These are phyloP conservation scores for Eumerus sabulonum DNA, from an alignment of 2,888 invertebrate species.

Conservation along the genomic window DNA sequence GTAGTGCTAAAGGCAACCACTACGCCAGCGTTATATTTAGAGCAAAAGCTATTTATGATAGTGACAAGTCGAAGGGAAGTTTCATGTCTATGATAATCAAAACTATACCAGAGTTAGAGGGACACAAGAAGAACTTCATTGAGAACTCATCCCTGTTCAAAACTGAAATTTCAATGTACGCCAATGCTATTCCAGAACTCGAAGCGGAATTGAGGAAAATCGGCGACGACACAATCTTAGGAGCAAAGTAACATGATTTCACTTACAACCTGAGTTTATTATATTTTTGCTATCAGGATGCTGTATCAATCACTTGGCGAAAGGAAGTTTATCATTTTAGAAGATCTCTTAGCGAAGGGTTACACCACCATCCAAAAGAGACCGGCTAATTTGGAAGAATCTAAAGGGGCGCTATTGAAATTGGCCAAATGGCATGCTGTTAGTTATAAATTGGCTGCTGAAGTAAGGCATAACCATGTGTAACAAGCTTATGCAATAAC, in stretches of 20 bases:
- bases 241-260: slow-evolving; percentile 49
- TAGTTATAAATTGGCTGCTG: slow-evolving; percentile 57
- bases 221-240: slow-evolving; percentile 69
- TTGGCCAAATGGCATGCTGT: slow-evolving; percentile 72
- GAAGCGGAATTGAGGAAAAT: slow-evolving; percentile 69
- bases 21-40: slow-evolving; percentile 73
- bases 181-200: slow-evolving; percentile 71
- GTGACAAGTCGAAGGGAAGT: background rate
- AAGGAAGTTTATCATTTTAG: slow-evolving; percentile 35
- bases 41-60: slow-evolving; percentile 33
- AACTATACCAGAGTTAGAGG: slow-evolving; percentile 73
- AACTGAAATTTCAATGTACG: slow-evolving; percentile 73
- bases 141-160: slow-evolving; percentile 69
- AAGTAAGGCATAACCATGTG: slow-evolving; percentile 1
- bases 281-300: background rate
- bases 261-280: background rate
- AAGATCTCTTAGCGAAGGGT: slow-evolving; percentile 10
- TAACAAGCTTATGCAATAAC: background rate
- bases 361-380: slow-evolving; percentile 33
- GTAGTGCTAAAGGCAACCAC: slow-evolving; percentile 70
- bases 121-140: slow-evolving; percentile 71
- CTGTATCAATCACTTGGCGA: background rate
- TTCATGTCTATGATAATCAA: slow-evolving; percentile 72
- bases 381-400: slow-evolving; percentile 35
- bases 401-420: slow-evolving; percentile 11